Conservation (phyloP, 2,113 vertebrate species). For the Excalfactoria chinensis region DNA sequence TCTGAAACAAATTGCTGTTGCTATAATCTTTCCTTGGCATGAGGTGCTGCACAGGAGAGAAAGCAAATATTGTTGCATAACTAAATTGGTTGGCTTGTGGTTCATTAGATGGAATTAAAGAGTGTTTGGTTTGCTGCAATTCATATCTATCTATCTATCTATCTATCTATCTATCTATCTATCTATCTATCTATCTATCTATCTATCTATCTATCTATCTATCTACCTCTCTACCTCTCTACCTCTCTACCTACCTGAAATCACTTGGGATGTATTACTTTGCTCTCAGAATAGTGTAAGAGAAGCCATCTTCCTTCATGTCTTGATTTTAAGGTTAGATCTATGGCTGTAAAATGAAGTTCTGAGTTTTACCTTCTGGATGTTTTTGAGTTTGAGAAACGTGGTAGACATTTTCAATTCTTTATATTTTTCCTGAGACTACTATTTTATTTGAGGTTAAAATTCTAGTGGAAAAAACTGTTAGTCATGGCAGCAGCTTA, state of each 20-base stretch:
- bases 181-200: not conserved
- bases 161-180: not conserved
- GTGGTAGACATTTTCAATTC: not conserved
- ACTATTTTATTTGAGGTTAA: not conserved
- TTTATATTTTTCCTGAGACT: not conserved
- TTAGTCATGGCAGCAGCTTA: not conserved
- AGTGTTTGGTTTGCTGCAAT: not conserved
- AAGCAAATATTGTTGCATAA: conserved; percentile 42
- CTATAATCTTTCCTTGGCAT: conserved; percentile 72
- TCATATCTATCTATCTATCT: not conserved
- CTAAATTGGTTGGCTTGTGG: not conserved
- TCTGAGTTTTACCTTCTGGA: not conserved
- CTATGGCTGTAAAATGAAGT: not conserved
- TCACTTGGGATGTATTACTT: not conserved
- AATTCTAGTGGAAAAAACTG: not conserved
- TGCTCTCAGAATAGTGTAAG: not conserved
- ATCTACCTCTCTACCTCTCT: not conserved
- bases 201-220: not conserved
- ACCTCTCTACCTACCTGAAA: not conserved
- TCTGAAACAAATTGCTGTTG: conserved; percentile 82
- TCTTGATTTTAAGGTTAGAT: not conserved
- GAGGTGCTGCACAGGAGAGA: conserved; percentile 52
- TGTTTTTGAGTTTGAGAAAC: not conserved
- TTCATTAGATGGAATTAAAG: not conserved
- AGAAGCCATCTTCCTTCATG: not conserved